Base-by-base conservation (phyloP, 2,113 vertebrate genomes). In the Bambusicola thoracicus region DNA sequence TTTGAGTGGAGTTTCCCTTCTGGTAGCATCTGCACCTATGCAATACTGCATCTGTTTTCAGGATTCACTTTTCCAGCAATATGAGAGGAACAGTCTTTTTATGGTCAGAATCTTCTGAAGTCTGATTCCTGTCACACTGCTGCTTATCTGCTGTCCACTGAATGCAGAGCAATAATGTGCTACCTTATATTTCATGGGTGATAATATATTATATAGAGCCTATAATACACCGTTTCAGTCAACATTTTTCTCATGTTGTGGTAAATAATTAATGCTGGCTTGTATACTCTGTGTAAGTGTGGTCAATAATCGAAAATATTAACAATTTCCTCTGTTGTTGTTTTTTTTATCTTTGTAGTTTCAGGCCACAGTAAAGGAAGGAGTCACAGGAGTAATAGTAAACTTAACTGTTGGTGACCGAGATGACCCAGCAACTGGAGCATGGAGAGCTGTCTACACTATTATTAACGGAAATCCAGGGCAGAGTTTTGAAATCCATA, bases 381-480 rank as follows among this genome's bases (percentile, higher is more conserved):
- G 99, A 34, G 98, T 98, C 2, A 98, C 98, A 0, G 99, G 99
- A 8, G 98, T 99, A 34, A 99, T 99, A 46, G 98, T 99, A 81
- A 99, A 99, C 84, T 94, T 99, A 85, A 99, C 99, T 0, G 98
- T 99, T 4, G 98, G 99, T 1, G 99, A 99, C 96, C 97, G 98
- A 75, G 99, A 99, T 1, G 99, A 99, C 80, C 99, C 99, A 0
- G 91, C 97, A 14, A 99, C 99, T 0, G 99, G 98, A 7, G 99
- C 99, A 0, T 99, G 99, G 98, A 98, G 98, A 91, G 99, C 99
- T 0, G 97, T 98, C 29, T 99, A 99, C 94, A 99, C 98, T 63
- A 99, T 99, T 95, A 99, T 99, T 83, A 99, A 98, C 0, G 99
- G 99, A 56, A 99, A 99, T 93, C 98, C 98, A 0, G 98, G 97